Evolutionary conservation across 2,797 vertebrate genomes (phyloP), one percentile per base, ranked within the genome.

Genomic region (Muraenolepis orangiensis): DNA sequence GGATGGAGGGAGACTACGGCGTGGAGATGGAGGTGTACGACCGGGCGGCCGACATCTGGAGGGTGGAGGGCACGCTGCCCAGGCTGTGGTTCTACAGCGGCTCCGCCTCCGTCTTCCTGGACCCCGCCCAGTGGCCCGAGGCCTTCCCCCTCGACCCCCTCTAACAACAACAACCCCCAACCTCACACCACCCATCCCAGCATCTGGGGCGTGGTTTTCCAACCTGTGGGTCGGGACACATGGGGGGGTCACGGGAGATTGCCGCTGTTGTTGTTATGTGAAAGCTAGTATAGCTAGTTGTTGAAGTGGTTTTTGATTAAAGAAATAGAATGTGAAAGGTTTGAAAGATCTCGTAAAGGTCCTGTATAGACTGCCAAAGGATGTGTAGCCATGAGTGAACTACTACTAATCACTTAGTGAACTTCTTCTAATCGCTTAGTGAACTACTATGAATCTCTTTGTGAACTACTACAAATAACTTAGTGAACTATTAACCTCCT

Each of bases 11-110:
- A 0, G 96, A 98, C 87, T 99, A 99, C 71, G 93, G 88, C 0
- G 98, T 99, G 67, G 97, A 98, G 75, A 95, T 99, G 92, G 97
- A 99, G 85, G 92, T 94, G 28, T 99, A 98, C 1, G 95, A 95
- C 86, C 91, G 93, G 0, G 10, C 78, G 0, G 90, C 90, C 30
- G 93, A 98, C 76, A 74, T 90, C 79, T 99, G 98, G 97, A 93
- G 86, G 0, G 83, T 94, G 70, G 95, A 95, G 28, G 88, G 96
- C 4, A 90, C 91, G 78, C 93, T 99, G 69, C 97, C 98, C 1
- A 94, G 94, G 71, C 94, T 96, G 69, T 99, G 98, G 98, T 95
- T 97, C 86, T 99, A 97, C 90, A 98, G 96, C 0, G 93, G 95
- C 23, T 92, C 95, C 57, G 95, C 95, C 4, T 92, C 96, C 1